These are phyloP conservation scores for Proteles cristata DNA, from an alignment of 2,113 vertebrate species.

Conservation along the genomic window DNA sequence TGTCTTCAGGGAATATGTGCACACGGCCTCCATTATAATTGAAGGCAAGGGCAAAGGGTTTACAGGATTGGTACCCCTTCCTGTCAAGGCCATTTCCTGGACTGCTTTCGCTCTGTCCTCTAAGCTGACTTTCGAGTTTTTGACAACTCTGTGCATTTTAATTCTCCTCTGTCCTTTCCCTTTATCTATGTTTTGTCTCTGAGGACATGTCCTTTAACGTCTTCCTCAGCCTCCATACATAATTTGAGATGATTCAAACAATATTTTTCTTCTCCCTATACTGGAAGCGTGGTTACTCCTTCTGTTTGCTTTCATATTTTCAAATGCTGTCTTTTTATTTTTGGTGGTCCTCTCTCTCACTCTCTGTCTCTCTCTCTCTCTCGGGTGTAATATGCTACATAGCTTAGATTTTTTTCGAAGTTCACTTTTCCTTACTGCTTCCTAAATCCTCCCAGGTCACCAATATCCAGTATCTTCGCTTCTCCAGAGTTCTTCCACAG, in stretches of 20 bases:
- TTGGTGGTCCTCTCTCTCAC: constrained; percentile 28
- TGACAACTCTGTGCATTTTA: constrained; percentile 57
- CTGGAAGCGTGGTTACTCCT: constrained; percentile 57
- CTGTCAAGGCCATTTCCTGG: constrained; percentile 30
- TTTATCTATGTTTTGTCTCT: constrained; percentile 65
- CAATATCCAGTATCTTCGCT: constrained; percentile 80
- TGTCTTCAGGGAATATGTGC: constrained; percentile 73
- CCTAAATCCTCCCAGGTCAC: constrained; percentile 83
- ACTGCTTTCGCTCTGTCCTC: constrained; percentile 47
- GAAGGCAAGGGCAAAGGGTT: constrained; percentile 55
- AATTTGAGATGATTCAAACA: constrained; percentile 63
- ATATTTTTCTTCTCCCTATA: constrained; percentile 44
- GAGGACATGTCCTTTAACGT: constrained; percentile 67
- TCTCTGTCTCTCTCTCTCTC: constrained; percentile 37
- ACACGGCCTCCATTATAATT: constrained; percentile 61
- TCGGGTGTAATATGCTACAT: constrained; percentile 72
- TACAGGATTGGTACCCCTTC: constrained; percentile 7
- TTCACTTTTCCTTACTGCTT: constrained; percentile 80
- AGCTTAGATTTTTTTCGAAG: constrained; percentile 77
- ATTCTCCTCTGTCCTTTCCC: constrained; percentile 57
- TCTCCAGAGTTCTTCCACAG: constrained; percentile 82
- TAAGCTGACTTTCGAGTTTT: constrained; percentile 57
- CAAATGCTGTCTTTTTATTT: constrained; percentile 65
- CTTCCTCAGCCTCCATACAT: constrained; percentile 45
- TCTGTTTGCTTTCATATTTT: constrained; percentile 68